Evolutionary conservation across 1,140 invertebrate genomes (phyloP).

Genomic region (Lanistes nyassanus): DNA sequence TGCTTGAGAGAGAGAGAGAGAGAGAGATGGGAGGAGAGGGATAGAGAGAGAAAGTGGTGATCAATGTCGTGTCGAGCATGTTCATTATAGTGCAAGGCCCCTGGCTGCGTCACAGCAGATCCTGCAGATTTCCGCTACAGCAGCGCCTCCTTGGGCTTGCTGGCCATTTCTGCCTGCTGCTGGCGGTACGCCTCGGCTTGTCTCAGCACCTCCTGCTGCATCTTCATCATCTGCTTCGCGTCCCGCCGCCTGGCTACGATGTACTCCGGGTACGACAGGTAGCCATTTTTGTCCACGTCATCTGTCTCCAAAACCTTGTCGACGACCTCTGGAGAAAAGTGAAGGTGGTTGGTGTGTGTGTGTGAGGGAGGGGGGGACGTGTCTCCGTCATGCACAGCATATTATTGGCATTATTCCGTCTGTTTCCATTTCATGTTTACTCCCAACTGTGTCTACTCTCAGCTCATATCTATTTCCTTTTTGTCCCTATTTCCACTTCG

Average conservation of each 20-base stretch:
- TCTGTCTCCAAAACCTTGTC: constrained; percentile 82
- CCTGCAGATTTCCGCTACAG: background rate
- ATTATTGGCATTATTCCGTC: no score
- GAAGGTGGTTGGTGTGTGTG: background rate
- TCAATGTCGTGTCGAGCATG: no score
- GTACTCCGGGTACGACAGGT: constrained; percentile 83
- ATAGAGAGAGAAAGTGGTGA: no score
- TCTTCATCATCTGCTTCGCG: constrained; percentile 42
- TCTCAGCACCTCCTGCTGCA: constrained; percentile 28
- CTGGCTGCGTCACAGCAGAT: background rate
- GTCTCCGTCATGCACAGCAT: background rate
- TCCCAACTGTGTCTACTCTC: no score
- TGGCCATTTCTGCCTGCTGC: constrained; percentile 26
- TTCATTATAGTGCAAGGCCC: no score
- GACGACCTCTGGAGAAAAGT: constrained; percentile 75
- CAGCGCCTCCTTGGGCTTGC: constrained; percentile 27
- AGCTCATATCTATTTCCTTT: no score
- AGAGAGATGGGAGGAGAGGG: no score
- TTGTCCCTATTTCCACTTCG: no score
- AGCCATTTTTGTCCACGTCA: constrained; percentile 84
- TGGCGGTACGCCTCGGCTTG: constrained; percentile 19
- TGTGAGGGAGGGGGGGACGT: no score
- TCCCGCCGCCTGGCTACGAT: constrained; percentile 70
- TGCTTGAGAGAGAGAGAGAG: no score
- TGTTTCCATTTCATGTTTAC: no score